Evolutionary conservation across 2,797 vertebrate genomes (phyloP).

Genomic region (Lindbergichthys nudifrons): DNA sequence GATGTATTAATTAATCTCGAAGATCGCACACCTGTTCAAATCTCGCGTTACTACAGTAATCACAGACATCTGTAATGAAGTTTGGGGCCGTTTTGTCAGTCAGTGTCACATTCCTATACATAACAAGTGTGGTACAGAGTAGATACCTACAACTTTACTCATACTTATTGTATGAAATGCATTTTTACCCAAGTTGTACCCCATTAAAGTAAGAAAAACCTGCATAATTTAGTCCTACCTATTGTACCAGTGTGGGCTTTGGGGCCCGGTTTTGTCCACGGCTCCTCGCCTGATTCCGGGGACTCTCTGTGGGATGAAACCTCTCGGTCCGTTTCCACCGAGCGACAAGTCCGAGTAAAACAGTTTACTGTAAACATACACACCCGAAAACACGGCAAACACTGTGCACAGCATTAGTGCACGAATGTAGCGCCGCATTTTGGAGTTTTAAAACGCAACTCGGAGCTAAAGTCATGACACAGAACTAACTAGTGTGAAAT

Average conservation of each 20-base stretch:
- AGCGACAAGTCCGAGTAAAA: slow-evolving; percentile 73
- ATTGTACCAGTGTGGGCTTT: slow-evolving; percentile 59
- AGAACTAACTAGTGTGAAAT: slow-evolving; percentile 29
- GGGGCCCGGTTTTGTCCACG: slow-evolving; percentile 65
- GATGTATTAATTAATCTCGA: rapidly evolving
- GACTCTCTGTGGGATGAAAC: slow-evolving; percentile 61
- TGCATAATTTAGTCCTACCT: slow-evolving; percentile 55
- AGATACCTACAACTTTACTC: rapidly evolving
- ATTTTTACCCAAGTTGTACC: rapidly evolving
- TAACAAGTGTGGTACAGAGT: neutral
- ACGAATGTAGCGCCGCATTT: slow-evolving; percentile 88
- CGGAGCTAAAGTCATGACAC: slow-evolving; percentile 68
- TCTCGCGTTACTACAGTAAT: neutral
- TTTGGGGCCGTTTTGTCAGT: neutral
- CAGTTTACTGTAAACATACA: slow-evolving; percentile 88
- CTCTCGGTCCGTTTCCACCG: slow-evolving; percentile 47
- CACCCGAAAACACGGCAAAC: slow-evolving; percentile 87
- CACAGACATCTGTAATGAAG: neutral
- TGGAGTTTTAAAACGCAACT: slow-evolving; percentile 52
- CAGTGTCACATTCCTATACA: slow-evolving; percentile 54
- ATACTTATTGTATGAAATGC: rapidly evolving
- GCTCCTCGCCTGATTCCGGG: slow-evolving; percentile 65
- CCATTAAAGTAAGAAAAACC: rapidly evolving
- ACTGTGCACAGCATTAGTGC: slow-evolving; percentile 86
- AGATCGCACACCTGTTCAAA: slow-evolving; percentile 9